Evolutionary conservation across 2,797 vertebrate species (phyloP).

Genomic region (Rhinatrema bivittatum): DNA sequence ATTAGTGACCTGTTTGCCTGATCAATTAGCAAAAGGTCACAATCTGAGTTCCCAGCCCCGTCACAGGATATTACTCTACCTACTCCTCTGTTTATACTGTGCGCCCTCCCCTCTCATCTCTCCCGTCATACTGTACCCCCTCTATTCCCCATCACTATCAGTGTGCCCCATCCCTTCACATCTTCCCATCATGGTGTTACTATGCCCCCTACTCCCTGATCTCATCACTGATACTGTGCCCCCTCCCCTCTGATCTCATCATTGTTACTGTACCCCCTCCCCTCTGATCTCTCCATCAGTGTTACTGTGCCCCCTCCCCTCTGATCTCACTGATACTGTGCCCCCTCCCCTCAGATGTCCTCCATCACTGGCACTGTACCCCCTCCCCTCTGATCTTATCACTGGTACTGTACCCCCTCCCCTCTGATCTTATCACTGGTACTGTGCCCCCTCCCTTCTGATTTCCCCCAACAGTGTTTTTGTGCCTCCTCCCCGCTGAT

Average conservation of each 20-base stretch:
- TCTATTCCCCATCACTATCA: conserved; percentile 41
- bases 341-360: background rate
- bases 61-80: no score
- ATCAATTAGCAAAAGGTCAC: background rate
- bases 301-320: background rate
- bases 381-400: background rate
- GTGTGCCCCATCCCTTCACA: conserved; percentile 12
- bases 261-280: background rate
- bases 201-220: background rate
- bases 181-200: background rate
- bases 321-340: no score
- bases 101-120: background rate
- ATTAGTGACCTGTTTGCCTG: conserved; percentile 8
- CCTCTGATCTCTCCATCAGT: background rate
- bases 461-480: background rate
- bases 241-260: background rate
- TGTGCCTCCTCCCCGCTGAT: background rate
- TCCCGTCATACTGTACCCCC: background rate
- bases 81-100: no score
- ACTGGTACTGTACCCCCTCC: background rate
- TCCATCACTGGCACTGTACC: background rate
- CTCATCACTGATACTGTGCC: background rate
- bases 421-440: background rate
- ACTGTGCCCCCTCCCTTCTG: background rate
- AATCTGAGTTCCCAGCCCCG: background rate